Evolutionary conservation across 2,888 invertebrate species (phyloP), one percentile per base, ranked within the genome.

Genomic region (Ctena decussata): DNA sequence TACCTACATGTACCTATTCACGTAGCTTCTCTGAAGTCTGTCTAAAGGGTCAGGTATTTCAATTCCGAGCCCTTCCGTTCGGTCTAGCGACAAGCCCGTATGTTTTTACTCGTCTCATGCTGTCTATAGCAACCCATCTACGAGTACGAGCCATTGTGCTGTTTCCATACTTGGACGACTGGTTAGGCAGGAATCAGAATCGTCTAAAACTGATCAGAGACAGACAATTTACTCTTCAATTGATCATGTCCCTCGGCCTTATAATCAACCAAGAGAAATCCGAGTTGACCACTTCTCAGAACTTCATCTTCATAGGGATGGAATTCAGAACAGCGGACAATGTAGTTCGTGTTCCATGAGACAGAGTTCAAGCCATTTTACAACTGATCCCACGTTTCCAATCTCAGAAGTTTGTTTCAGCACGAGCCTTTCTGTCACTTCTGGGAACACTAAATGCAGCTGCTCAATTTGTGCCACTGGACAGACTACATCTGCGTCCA

Each of bases 281-380:
- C 8, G 78, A 82, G 0, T 18, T 82, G 15, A 39, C 30, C 30
- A 69, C 82, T 11, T 82, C 82, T 30, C 82, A 82, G 78, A 49
- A 82, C 46, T 82, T 77, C 44, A n/a, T 35, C 8, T 82, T 74
- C 44, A 46, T 82, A 18, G 78, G 77, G 24, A 53, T 76, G 30
- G 57, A 60, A 24, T 82, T 70, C 46, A 21, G 1, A 1, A 77
- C 72, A 2, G 1, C 37, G 15, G 27, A 37, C 21, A 46, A 46
- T 15, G 24, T 24, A 27, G 46, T 73, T 6, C 1, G 46, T 30
- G 32, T 73, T 5, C 73, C 73, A 3, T 18, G 18, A 21, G 44
- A 41, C 73, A 46, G 73, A 46, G 32, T 32, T 41, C 73, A 27
- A 35, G 73, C 8, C 6, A 41, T 73, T 73, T 46, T 41, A 30